A percentile compares a stretch with the other conserved stretches of the same genome.
Conservation (phyloP, 2,113 vertebrate species). For the Falco punctatus region DNA sequence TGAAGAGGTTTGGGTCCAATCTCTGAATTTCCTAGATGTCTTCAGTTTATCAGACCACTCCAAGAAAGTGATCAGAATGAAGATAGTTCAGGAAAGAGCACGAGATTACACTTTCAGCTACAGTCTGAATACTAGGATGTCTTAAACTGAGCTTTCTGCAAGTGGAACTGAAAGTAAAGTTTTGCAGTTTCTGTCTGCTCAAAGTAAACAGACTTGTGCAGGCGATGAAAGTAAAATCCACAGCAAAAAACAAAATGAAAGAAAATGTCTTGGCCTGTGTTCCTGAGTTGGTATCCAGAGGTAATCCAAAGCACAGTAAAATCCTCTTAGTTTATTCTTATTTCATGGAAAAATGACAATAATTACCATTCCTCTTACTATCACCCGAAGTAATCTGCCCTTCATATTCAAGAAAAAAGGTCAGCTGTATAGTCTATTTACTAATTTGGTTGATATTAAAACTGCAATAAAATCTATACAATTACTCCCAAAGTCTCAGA, state of each 20-base stretch:
- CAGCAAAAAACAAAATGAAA: not conserved
- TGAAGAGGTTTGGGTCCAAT: not conserved
- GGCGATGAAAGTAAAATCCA: not conserved
- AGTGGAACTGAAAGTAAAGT: not conserved
- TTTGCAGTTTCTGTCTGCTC: not conserved
- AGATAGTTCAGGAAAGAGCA: not conserved
- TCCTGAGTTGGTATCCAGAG: not conserved
- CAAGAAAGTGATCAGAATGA: not conserved
- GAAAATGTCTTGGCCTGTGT: not conserved
- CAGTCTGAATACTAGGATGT: not conserved
- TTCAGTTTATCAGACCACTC: not conserved
- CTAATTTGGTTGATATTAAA: not conserved
- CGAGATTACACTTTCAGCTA: not conserved
- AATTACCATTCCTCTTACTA: not conserved
- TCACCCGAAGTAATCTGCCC: not conserved
- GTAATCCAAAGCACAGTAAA: not conserved
- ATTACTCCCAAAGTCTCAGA: not conserved
- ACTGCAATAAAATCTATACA: not conserved
- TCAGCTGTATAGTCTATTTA: not conserved
- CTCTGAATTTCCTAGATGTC: not conserved
- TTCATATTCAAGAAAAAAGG: not conserved
- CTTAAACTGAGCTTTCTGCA: not conserved
- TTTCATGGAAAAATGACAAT: not conserved
- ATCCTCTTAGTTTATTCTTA: not conserved
- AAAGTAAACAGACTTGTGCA: not conserved